Base-by-base conservation (phyloP, 2,797 vertebrate genomes). In the Halcyon badia region DNA sequence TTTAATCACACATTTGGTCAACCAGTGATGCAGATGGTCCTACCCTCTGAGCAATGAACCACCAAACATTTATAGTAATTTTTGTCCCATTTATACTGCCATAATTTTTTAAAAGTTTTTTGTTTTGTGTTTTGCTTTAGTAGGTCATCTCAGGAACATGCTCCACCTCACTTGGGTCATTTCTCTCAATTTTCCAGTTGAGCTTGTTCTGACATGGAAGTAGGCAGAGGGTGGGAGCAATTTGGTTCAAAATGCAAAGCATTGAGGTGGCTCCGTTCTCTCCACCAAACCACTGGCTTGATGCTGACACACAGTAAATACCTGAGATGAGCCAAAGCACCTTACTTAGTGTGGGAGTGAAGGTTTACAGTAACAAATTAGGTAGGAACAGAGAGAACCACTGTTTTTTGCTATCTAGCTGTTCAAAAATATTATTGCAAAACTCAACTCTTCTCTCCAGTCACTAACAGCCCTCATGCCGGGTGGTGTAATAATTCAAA, bases 401-500 rank as follows among this genome's bases (percentile, higher is more conserved):
- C 86, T 46, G 77, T 71, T 97, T 97, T 95, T 83, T 97, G 30
- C 95, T 93, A 87, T 89, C 92, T 91, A 91, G 80, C 92, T 95
- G 93, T 92, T 97, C 94, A 72, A 97, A 97, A 97, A 97, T 96
- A 95, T 72, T 86, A 96, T 75, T 96, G 87, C 95, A 97, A 95
- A 97, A 92, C 86, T 90, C 35, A 39, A 87, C 86, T 97, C 85
- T 91, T 88, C 93, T 89, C 81, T 97, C 95, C 94, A 96, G 95
- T 95, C 96, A 97, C 77, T 91, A 98, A 96, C 94, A 97, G 95
- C 93, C 72, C 87, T 72, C 81, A 87, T 97, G 96, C 95, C 95
- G 97, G 95, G 71, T 95, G 84, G 88, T 95, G 70, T 94, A 96
- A 96, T 96, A 97, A 97, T 91, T 97, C 96, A 97, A 90, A 91